Percentiles rank a stretch among this genome's conserved stretches.
Evolutionary conservation across 1,140 invertebrate species (phyloP).

Genomic region (Calephelis nemesis): DNA sequence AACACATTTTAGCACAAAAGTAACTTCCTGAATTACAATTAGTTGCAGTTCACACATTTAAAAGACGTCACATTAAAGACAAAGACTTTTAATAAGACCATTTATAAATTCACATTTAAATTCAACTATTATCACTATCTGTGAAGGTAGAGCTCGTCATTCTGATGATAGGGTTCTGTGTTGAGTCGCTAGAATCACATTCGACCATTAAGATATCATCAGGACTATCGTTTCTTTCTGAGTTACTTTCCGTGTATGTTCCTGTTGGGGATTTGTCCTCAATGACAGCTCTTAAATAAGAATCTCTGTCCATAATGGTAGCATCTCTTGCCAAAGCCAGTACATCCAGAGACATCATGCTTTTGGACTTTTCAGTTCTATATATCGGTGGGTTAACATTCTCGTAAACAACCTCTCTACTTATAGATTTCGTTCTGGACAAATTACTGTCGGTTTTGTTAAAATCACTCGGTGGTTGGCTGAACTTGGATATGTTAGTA

Average conservation of each 20-base stretch:
- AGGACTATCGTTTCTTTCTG: slow-evolving; percentile 67
- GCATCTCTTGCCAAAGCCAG: slow-evolving; percentile 63
- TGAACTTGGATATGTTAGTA: slow-evolving; percentile 43
- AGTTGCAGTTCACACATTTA: neutral
- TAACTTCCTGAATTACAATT: slow-evolving; percentile 7
- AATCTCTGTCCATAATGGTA: slow-evolving; percentile 64
- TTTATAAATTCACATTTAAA: neutral
- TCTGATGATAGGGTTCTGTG: slow-evolving; percentile 64
- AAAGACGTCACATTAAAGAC: slow-evolving; percentile 2
- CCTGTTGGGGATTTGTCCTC: slow-evolving; percentile 71
- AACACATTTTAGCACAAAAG: too few relatives aligned
- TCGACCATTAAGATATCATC: slow-evolving; percentile 74
- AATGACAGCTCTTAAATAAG: slow-evolving; percentile 69
- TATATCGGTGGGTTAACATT: slow-evolving; percentile 47
- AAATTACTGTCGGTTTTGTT: slow-evolving; percentile 46
- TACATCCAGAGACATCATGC: slow-evolving; percentile 72
- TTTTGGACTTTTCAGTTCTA: slow-evolving; percentile 64
- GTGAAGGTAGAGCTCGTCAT: slow-evolving; percentile 70
- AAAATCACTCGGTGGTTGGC: slow-evolving; percentile 52
- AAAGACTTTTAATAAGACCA: slow-evolving; percentile 2
- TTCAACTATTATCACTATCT: slow-evolving; percentile 68
- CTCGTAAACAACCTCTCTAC: slow-evolving; percentile 59
- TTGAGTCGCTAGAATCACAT: slow-evolving; percentile 69
- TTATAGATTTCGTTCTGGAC: slow-evolving; percentile 54
- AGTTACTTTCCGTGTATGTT: slow-evolving; percentile 71